Base-by-base conservation (phyloP, 2,888 invertebrate genomes). In the Scaptomyza reducta region DNA sequence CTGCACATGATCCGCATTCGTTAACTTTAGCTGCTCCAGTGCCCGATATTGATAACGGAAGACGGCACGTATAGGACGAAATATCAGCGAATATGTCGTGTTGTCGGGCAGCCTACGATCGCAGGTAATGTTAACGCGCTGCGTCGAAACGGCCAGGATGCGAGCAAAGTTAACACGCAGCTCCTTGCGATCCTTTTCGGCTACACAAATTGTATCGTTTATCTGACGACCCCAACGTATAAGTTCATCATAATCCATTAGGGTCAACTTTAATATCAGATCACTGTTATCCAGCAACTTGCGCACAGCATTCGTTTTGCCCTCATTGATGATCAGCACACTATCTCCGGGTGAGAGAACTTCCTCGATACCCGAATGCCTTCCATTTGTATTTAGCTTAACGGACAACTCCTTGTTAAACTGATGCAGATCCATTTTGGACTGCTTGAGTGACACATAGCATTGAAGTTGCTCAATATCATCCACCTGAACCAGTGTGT, bases 21-120 rank as follows among this genome's bases (percentile, higher is more conserved):
- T 74, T 0, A 59, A 33, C 6, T 66, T 45, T 11, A 90, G 55
- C 33, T 80, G 62, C 31, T 87, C 50, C 3, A 91, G 53, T 0
- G 91, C 89, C n/a, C 88, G 84, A 58, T 89, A 89, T 58, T 91
- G 91, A 65, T 88, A 89, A 0, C 83, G 89, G n/a, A 90, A 56
- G 3, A 74, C 59, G 3, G 87, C 70, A 2, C 91, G 86, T 1
- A 77, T 51, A 5, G 91, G 91, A 0, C 88, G 84, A 55, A 89
- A 88, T 16, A 82, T 64, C 11, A 90, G 46, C 2, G 83, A 63
- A 51, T 72, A 89, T 2, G 66, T 63, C 7, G 64, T 67, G 10
- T 81, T 70, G 27, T 73, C 66, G 4, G 85, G 73, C 9, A 90
- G 55, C 42, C 68, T 71, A 6, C 72, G 60, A 16, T 80, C 69